phyloP scores from a whole-genome alignment of 2,113 vertebrate species.

The Bettongia penicillata region DNA sequence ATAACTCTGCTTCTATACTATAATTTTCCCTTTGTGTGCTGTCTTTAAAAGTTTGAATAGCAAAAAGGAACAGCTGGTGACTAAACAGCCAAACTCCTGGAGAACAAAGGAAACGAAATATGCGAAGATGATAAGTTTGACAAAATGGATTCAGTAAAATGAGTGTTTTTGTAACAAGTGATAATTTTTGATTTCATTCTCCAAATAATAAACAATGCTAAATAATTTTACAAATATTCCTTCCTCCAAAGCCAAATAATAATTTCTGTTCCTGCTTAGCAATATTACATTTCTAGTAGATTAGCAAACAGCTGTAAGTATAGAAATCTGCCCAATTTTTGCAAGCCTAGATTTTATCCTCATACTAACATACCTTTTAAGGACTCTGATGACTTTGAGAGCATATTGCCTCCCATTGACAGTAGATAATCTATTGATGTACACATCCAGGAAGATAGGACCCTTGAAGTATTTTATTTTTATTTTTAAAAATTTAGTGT shows the following conservation, averaged over 20 bases:
- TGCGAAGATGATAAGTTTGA: not conserved
- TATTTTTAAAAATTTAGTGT: not conserved
- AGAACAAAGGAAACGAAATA: not conserved
- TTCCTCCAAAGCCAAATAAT: not conserved
- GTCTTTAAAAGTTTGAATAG: not conserved
- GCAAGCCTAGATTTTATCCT: not conserved
- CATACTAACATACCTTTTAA: not conserved
- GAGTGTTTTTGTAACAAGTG: not conserved
- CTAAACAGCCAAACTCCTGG: not conserved
- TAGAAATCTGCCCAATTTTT: not conserved
- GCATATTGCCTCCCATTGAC: not conserved
- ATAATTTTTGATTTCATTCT: not conserved
- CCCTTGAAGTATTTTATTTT: not conserved
- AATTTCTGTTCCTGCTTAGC: not conserved
- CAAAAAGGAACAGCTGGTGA: not conserved
- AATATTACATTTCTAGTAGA: not conserved
- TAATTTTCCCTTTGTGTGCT: not conserved
- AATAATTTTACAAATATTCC: not conserved
- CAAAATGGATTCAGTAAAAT: not conserved
- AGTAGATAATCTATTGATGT: not conserved
- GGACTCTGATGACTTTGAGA: not conserved
- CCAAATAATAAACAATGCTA: not conserved
- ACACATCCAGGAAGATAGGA: not conserved
- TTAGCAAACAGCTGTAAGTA: not conserved
- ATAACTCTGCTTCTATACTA: not conserved